phyloP scores from a whole-genome alignment of 2,888 invertebrate species.

The Erebia aethiops region DNA sequence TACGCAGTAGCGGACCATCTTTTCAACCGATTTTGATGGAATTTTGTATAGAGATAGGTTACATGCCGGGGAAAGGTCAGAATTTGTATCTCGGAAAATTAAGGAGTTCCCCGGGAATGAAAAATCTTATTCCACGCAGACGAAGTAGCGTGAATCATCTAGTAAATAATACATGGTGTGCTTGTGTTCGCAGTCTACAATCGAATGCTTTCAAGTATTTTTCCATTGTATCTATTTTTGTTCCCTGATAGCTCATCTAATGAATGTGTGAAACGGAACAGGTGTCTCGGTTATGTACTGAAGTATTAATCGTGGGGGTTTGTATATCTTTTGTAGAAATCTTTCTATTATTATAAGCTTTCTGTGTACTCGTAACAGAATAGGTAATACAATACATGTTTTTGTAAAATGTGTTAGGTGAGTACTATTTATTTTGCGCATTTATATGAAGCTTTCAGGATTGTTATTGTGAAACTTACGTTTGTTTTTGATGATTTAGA shows the following conservation, averaged over 20 bases:
- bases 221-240: slow-evolving; percentile 41
- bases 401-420: neutral
- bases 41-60: no score
- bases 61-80: no score
- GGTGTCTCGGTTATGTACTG: slow-evolving; percentile 37
- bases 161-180: neutral
- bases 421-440: neutral
- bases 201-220: slow-evolving; percentile 36
- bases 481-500: neutral
- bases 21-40: no score
- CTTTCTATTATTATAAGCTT: slow-evolving; percentile 11
- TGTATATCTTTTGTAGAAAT: slow-evolving; percentile 20
- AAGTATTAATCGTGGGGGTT: slow-evolving; percentile 29
- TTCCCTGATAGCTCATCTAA: slow-evolving; percentile 41
- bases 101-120: no score
- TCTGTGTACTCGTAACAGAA: neutral
- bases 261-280: slow-evolving; percentile 44
- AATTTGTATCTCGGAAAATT: no score
- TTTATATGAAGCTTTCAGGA: neutral
- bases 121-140: no score
- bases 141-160: no score
- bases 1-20: no score
- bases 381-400: neutral
- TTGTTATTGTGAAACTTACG: neutral
- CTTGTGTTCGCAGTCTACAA: slow-evolving; percentile 1